Evolutionary conservation across 2,888 invertebrate genomes (phyloP), one percentile per base, ranked within the genome.

Genomic region (Amblyjoppa proteus): DNA sequence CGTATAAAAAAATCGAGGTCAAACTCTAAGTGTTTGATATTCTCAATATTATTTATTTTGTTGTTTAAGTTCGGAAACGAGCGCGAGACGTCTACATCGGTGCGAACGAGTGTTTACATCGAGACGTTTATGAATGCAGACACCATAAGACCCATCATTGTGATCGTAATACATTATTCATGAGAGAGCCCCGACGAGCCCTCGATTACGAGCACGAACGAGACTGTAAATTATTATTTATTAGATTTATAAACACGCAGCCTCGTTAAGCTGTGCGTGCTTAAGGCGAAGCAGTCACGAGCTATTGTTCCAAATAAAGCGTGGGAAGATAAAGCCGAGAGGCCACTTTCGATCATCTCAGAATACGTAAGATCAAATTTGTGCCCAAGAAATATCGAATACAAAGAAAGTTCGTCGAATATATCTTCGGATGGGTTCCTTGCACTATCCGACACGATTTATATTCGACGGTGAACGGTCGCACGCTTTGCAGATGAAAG

Each of bases 131-230:
- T 89, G 89, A 88, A 90, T 87, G 88, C 88, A 89, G 87, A 89
- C 61, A 79, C 58, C 51, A 13, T 87, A 83, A 84, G 86, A 45
- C 45, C 75, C 81, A 81, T 88, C 91, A 91, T 90, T 89, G 88
- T 86, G 89, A 90, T 91, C 89, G 88, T 88, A 88, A 89, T 92
- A 90, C 89, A 91, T 93, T 91, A 92, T 93, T 92, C 92, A 92
- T 92, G 85, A 78, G 74, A 28, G 34, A 28, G 53, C 53, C 80
- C 53, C 80, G 81, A 68, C 79, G 75, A 61, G 70, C 41, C 31
- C 70, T 20, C 64, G 34, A 64, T 64, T 79, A 41, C 20, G 45
- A 70, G 25, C 58, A 58, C 58, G 66, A 78, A 70, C 78, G 69
- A 69, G 78, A 69, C 45, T 31, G 31, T 58, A 58, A 34, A n/a